A percentile compares a stretch with the other conserved stretches of the same genome.
These are phyloP conservation scores for Tanaodytes sp. DNA, from an alignment of 2,888 invertebrate species.

Conservation along the genomic window DNA sequence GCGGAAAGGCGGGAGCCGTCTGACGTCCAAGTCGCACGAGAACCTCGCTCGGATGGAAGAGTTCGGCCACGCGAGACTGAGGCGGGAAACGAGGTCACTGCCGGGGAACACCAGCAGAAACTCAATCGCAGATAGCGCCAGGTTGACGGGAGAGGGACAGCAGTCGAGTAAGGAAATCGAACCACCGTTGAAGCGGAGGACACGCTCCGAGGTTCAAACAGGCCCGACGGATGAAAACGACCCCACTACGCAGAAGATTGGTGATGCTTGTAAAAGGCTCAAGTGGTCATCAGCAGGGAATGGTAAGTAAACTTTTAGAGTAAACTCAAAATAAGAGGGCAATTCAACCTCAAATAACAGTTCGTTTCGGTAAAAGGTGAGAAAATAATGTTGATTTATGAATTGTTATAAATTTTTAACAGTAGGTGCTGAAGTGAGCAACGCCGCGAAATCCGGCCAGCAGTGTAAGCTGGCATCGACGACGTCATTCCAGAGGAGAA, in stretches of 20 bases:
- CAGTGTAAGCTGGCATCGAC: slow-evolving; percentile 66
- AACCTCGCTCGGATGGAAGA: slow-evolving; percentile 19
- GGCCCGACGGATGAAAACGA: slow-evolving; percentile 73
- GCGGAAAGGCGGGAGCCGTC: slow-evolving; percentile 15
- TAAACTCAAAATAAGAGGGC: too few species aligned
- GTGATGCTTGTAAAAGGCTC: slow-evolving; percentile 57
- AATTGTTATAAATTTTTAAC: too few species aligned
- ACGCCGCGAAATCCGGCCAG: slow-evolving; percentile 38
- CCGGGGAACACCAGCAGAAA: slow-evolving; percentile 30
- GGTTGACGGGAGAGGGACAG: neutral
- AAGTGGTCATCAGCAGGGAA: slow-evolving; percentile 60
- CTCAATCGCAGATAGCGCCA: slow-evolving; percentile 18
- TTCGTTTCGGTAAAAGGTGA: too few species aligned
- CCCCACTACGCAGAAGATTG: slow-evolving; percentile 65
- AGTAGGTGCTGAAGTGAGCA: slow-evolving; percentile 47
- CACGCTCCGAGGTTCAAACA: slow-evolving; percentile 66
- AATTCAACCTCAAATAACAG: too few species aligned
- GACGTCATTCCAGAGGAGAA: slow-evolving; percentile 67
- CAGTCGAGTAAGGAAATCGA: slow-evolving; percentile 58
- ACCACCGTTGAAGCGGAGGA: slow-evolving; percentile 63
- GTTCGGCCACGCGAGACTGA: slow-evolving; percentile 13
- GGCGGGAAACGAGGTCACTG: slow-evolving; percentile 35
- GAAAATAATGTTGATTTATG: too few species aligned
- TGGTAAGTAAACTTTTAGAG: slow-evolving; percentile 35
- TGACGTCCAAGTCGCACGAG: slow-evolving; percentile 29